Percentiles rank a stretch among this genome's conserved stretches.
Evolutionary conservation across 2,113 vertebrate species (phyloP).

Genomic region (Laterallus jamaicensis): DNA sequence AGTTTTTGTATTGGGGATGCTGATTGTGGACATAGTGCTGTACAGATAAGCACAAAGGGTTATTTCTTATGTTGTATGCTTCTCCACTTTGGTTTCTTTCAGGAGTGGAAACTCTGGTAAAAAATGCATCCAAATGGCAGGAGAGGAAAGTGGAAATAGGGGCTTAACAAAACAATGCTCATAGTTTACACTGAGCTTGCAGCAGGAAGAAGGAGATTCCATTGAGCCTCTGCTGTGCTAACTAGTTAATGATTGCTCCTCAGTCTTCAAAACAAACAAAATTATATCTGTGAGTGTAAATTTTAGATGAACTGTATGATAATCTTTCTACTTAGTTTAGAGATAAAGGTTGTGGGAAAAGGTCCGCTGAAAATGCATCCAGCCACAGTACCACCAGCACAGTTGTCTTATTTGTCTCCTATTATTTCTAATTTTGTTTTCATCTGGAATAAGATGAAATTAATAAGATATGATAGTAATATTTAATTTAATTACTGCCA

Average conservation of each 20-base stretch:
- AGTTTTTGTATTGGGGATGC: neutral
- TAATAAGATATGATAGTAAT: neutral
- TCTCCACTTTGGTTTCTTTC: neutral
- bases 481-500: constrained; percentile 10
- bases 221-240: neutral
- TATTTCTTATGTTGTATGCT: neutral
- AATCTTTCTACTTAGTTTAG: neutral
- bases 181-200: constrained; percentile 9
- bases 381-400: neutral
- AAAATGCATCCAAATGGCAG: neutral
- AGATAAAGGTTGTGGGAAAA: constrained; percentile 21
- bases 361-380: neutral
- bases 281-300: neutral
- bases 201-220: constrained; percentile 28
- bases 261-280: constrained; percentile 43
- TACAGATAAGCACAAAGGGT: neutral
- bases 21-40: neutral
- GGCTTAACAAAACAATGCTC: constrained; percentile 45
- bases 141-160: constrained; percentile 16
- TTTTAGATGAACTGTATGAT: constrained; percentile 25
- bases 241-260: neutral
- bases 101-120: neutral
- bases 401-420: neutral
- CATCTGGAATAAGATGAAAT: neutral
- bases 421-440: neutral